phyloP scores from a whole-genome alignment of 2,797 vertebrate species.

The Prunella strophiata region DNA sequence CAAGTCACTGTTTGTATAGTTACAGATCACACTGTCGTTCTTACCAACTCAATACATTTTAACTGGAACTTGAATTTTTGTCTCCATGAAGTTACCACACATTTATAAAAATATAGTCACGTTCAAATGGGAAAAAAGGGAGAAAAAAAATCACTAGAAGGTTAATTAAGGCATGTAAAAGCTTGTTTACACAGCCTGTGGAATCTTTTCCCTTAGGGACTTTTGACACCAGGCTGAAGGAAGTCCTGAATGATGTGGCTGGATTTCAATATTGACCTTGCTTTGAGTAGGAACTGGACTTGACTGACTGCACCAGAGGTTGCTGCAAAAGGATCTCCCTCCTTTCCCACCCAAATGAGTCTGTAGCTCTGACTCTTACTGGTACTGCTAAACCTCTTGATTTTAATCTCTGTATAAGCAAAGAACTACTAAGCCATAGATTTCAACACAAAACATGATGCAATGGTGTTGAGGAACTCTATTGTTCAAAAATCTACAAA shows the following conservation, averaged over 20 bases:
- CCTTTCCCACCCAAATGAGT: neutral
- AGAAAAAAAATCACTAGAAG: neutral
- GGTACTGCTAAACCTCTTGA: neutral
- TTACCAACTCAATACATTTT: neutral
- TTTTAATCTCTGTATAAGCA: neutral
- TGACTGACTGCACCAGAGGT: neutral
- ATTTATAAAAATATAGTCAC: neutral
- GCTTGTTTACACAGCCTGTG: neutral
- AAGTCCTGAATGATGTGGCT: neutral
- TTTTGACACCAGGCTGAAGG: neutral
- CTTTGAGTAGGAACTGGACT: neutral
- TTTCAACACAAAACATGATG: neutral
- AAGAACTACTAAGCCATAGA: neutral
- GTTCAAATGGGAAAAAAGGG: neutral
- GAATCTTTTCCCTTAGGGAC: neutral
- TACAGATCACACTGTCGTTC: neutral
- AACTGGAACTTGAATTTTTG: neutral
- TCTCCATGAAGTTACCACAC: neutral
- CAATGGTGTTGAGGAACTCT: neutral
- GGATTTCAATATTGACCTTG: neutral
- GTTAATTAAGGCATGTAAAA: neutral
- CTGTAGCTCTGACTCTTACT: neutral
- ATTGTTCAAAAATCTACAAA: neutral
- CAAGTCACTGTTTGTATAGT: neutral
- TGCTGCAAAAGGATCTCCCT: neutral